Percentiles rank a stretch among this genome's conserved stretches.
Evolutionary conservation across 2,888 invertebrate genomes (phyloP).

Genomic region (Scotopteryx bipunctaria): DNA sequence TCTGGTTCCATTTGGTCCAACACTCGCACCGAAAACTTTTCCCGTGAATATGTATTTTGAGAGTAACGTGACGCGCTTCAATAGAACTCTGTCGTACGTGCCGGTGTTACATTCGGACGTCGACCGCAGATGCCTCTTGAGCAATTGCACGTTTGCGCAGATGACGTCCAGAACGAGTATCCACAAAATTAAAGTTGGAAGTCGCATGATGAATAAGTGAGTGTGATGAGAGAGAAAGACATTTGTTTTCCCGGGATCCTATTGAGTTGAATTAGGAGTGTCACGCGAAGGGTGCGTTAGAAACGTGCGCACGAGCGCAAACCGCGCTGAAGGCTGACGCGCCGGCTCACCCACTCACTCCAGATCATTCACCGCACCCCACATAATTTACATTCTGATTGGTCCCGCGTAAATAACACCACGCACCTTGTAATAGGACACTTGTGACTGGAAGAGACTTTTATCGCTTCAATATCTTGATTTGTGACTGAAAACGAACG

Average conservation of each 20-base stretch:
- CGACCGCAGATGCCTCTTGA: conserved; percentile 39
- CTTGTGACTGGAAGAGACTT: conserved; percentile 64
- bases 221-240: conserved; percentile 10
- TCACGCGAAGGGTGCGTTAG: conserved; percentile 46
- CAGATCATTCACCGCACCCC: conserved; percentile 77
- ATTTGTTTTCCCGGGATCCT: conserved; percentile 20
- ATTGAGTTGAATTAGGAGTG: conserved; percentile 22
- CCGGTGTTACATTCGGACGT: conserved; percentile 49
- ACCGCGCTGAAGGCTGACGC: conserved; percentile 66
- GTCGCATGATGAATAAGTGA: conserved; percentile 42
- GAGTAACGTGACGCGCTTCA: conserved; percentile 62
- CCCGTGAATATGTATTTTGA: conserved; percentile 74
- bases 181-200: conserved; percentile 50
- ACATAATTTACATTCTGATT: conserved; percentile 80
- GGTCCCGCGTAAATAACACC: conserved; percentile 68
- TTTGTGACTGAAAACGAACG: conserved; percentile 59
- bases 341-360: conserved; percentile 67
- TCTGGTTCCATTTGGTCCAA: conserved; percentile 49
- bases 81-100: conserved; percentile 57
- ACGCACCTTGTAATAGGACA: conserved; percentile 67
- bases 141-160: conserved; percentile 46
- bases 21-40: conserved; percentile 62
- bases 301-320: conserved; percentile 74
- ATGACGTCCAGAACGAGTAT: conserved; percentile 46
- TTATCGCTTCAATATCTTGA: conserved; percentile 72